Percentiles rank a stretch among this genome's conserved stretches.
Conservation (phyloP, 2,797 vertebrate species). For the Sphenopsis melanotis region DNA sequence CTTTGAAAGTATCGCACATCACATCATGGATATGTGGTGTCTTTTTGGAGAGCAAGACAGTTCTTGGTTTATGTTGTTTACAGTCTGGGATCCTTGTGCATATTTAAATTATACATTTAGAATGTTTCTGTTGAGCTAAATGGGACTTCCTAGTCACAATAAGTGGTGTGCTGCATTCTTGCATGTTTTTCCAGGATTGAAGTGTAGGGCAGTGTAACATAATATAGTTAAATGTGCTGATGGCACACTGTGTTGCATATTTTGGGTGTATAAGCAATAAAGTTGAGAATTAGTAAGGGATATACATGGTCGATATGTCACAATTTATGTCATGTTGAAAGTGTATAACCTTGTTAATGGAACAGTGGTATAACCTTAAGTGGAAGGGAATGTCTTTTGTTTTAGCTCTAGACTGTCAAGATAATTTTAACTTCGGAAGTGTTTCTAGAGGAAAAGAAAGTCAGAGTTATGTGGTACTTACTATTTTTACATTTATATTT, state of each 20-base stretch:
- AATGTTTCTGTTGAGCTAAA: background rate
- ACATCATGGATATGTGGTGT: background rate
- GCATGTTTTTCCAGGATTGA: conserved; percentile 22
- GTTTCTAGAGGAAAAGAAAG: background rate
- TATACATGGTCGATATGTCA: fast-evolving
- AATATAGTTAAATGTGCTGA: background rate
- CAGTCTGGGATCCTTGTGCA: background rate
- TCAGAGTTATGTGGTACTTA: background rate
- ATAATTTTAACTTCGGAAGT: background rate
- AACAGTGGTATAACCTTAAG: background rate
- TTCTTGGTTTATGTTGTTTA: conserved; percentile 24
- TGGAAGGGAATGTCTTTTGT: background rate
- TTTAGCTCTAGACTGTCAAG: background rate
- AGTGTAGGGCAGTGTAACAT: background rate
- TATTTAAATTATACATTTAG: background rate
- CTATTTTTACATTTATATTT: background rate
- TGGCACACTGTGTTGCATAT: background rate
- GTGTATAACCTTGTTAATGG: background rate
- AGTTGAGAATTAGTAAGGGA: background rate
- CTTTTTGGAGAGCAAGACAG: background rate
- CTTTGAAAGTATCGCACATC: background rate
- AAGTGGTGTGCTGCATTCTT: background rate
- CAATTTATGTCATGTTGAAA: background rate
- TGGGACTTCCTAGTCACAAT: background rate
- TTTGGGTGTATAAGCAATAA: background rate